Conservation (phyloP, 2,888 invertebrate species). For the Onchidella celtica region DNA sequence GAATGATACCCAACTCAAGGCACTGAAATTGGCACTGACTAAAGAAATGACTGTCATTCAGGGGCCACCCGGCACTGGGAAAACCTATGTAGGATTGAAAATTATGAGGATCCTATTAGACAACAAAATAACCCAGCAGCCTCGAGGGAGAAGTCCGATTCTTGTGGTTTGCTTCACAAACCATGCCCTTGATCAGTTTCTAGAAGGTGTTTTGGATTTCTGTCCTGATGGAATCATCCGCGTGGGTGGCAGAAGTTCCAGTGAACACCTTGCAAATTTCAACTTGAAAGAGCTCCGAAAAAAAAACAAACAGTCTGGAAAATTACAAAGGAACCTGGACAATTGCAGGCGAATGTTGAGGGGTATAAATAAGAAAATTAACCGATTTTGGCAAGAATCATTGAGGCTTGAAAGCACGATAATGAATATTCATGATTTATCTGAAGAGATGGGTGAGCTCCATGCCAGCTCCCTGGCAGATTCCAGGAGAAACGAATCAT, state of each 20-base stretch:
- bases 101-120: slow-evolving; percentile 85
- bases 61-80: slow-evolving; percentile 92
- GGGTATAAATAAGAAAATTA: slow-evolving; percentile 7
- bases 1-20: slow-evolving; percentile 66
- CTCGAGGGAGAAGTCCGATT: slow-evolving; percentile 62
- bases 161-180: slow-evolving; percentile 78
- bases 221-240: slow-evolving; percentile 65
- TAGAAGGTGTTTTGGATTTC: slow-evolving; percentile 71
- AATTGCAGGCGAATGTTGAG: slow-evolving; percentile 1
- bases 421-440: slow-evolving; percentile 18
- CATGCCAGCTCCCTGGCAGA: slow-evolving; percentile 31
- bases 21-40: slow-evolving; percentile 73
- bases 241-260: slow-evolving; percentile 72
- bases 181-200: slow-evolving; percentile 78
- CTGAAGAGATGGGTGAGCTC: slow-evolving; percentile 25
- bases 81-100: slow-evolving; percentile 89
- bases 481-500: neutral
- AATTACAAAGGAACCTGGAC: slow-evolving; percentile 10
- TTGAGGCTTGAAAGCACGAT: slow-evolving; percentile 36
- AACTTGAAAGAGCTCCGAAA: slow-evolving; percentile 51
- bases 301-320: slow-evolving; percentile 11
- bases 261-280: slow-evolving; percentile 58
- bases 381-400: slow-evolving; percentile 40
- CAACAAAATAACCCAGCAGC: slow-evolving; percentile 80
- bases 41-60: slow-evolving; percentile 77